A percentile compares a stretch with the other conserved stretches of the same genome.
These are phyloP conservation scores for Cynocephalus volans DNA, from an alignment of 2,113 vertebrate species.

Conservation along the genomic window DNA sequence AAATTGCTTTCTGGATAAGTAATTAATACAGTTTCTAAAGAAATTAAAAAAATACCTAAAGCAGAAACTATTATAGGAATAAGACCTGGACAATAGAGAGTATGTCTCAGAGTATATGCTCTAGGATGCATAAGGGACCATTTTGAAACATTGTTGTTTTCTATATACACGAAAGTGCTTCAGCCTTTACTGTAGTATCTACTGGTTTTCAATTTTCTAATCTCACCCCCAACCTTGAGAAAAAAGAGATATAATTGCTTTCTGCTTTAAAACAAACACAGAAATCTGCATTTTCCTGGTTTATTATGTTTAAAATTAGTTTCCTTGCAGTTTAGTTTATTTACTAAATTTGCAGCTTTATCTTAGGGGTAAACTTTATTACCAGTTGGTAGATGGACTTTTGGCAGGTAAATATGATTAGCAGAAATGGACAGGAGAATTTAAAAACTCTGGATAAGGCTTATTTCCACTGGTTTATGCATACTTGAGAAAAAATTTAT, in stretches of 20 bases:
- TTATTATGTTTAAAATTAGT: constrained; percentile 65
- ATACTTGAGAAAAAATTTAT: constrained; percentile 51
- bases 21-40: background rate
- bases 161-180: background rate
- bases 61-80: background rate
- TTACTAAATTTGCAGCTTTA: constrained; percentile 63
- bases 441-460: constrained; percentile 40
- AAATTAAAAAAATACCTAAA: background rate
- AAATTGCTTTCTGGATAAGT: constrained; percentile 49
- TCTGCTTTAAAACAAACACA: constrained; percentile 58
- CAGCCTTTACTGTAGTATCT: background rate
- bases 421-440: constrained; percentile 15
- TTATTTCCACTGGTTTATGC: constrained; percentile 36
- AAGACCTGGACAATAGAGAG: background rate
- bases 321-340: constrained; percentile 29
- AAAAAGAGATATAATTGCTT: constrained; percentile 57
- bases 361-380: background rate
- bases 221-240: background rate
- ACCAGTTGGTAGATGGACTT: constrained; percentile 30
- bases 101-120: background rate
- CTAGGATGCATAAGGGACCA: background rate
- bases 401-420: constrained; percentile 49
- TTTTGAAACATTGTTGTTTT: background rate
- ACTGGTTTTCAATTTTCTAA: background rate
- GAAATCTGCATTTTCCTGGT: constrained; percentile 29